A percentile compares a stretch with the other conserved stretches of the same genome.
Evolutionary conservation across 2,113 vertebrate genomes (phyloP).

Genomic region (Rhipidura dahli): DNA sequence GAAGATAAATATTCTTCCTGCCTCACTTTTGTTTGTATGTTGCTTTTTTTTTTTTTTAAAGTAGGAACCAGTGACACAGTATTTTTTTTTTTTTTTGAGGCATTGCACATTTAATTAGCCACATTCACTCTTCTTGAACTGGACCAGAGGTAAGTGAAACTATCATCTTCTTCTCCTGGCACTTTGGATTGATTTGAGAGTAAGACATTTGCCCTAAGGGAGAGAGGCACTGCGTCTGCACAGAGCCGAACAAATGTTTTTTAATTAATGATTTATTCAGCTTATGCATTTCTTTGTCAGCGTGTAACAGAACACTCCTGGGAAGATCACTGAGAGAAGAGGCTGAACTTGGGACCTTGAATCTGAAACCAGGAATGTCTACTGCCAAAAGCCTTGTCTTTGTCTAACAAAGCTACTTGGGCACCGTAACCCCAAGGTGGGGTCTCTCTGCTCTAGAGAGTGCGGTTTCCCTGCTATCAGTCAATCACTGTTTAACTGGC

Average conservation of each 20-base stretch:
- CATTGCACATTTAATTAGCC: neutral
- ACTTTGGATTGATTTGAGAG: neutral
- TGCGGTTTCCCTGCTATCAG: neutral
- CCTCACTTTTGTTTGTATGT: neutral
- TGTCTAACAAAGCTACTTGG: neutral
- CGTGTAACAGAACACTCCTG: slow-evolving; percentile 13
- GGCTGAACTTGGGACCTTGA: slow-evolving; percentile 40
- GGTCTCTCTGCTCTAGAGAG: neutral
- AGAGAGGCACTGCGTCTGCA: neutral
- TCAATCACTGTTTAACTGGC: neutral
- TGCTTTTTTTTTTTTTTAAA: neutral
- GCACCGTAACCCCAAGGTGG: neutral
- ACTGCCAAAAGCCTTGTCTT: neutral
- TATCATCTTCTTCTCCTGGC: neutral
- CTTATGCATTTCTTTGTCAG: slow-evolving; percentile 20
- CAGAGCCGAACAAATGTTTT: slow-evolving; percentile 24
- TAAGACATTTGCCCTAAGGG: neutral
- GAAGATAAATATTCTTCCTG: neutral
- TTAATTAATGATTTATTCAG: slow-evolving; percentile 59
- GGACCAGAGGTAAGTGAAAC: neutral
- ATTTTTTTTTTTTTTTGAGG: neutral
- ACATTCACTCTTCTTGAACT: neutral
- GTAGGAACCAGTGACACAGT: neutral
- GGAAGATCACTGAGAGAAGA: slow-evolving; percentile 18
- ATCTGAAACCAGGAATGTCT: neutral